Conservation (phyloP, 1,140 invertebrate genomes). For the Drosophila truncata region DNA sequence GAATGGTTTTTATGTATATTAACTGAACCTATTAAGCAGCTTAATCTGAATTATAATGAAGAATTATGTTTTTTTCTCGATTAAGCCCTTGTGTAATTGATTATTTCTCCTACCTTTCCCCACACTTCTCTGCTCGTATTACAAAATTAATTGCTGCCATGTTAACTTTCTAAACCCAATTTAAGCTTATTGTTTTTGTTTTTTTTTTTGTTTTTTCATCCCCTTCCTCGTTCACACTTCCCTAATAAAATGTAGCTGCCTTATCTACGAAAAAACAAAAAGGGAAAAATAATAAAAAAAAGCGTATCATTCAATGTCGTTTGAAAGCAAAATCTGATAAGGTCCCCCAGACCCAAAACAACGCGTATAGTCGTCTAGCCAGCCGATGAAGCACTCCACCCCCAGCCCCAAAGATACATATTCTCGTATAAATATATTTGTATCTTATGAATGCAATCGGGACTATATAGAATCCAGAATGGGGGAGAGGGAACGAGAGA, state of each 20-base stretch:
- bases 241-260: constrained; percentile 26
- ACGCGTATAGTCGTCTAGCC: constrained; percentile 22
- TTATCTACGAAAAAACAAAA: constrained; percentile 41
- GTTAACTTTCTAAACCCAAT: constrained; percentile 40
- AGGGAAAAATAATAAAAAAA: constrained; percentile 32
- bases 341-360: constrained; percentile 58
- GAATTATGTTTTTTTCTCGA: background rate
- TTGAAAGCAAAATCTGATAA: constrained; percentile 76
- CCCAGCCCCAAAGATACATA: constrained; percentile 17
- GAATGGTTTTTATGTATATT: background rate
- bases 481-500: background rate
- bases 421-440: background rate
- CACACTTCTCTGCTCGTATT: constrained; percentile 7
- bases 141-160: constrained; percentile 41
- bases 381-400: constrained; percentile 8
- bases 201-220: background rate
- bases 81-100: constrained; percentile 3
- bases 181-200: constrained; percentile 23
- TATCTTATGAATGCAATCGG: constrained; percentile 27
- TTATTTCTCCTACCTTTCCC: constrained; percentile 7
- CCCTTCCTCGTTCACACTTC: constrained; percentile 14
- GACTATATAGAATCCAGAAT: constrained; percentile 15
- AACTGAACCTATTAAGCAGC: background rate
- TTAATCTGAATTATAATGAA: background rate
- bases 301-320: constrained; percentile 68